Conservation (phyloP, 2,888 invertebrate genomes). For the Hypercompe scribonia region DNA sequence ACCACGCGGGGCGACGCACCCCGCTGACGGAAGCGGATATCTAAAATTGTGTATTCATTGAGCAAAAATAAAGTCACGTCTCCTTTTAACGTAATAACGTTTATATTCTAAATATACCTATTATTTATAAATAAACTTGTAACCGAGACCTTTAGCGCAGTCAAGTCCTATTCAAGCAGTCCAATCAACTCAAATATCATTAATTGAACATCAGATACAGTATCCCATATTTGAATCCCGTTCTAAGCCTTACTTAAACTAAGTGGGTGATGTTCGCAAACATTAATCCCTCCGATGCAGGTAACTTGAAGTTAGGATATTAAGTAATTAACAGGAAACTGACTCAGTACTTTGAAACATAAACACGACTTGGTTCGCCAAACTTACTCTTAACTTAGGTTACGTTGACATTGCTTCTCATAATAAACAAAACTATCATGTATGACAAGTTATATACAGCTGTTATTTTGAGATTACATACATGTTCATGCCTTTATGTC, state of each 20-base stretch:
- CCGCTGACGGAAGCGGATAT: neutral
- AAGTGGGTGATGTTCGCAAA: neutral
- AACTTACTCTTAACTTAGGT: neutral
- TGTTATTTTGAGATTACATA: neutral
- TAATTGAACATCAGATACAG: neutral
- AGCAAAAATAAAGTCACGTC: neutral
- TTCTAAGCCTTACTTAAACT: neutral
- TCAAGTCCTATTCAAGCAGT: neutral
- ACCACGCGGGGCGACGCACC: neutral
- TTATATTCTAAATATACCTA: too few relatives aligned
- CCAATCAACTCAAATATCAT: neutral
- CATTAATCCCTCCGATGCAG: constrained; percentile 16
- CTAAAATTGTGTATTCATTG: constrained; percentile 14
- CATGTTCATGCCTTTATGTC: neutral
- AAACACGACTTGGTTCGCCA: constrained; percentile 33
- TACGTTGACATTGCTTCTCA: neutral
- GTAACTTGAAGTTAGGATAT: constrained; percentile 30
- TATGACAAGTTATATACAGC: neutral
- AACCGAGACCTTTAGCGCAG: too few relatives aligned
- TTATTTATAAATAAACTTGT: too few relatives aligned
- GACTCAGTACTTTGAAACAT: constrained; percentile 33
- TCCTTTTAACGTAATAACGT: too few relatives aligned
- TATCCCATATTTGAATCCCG: neutral
- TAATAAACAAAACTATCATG: neutral
- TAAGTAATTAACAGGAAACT: constrained; percentile 44